Evolutionary conservation across 2,888 invertebrate genomes (phyloP).

Genomic region (Leptinotarsa rubiginosa): DNA sequence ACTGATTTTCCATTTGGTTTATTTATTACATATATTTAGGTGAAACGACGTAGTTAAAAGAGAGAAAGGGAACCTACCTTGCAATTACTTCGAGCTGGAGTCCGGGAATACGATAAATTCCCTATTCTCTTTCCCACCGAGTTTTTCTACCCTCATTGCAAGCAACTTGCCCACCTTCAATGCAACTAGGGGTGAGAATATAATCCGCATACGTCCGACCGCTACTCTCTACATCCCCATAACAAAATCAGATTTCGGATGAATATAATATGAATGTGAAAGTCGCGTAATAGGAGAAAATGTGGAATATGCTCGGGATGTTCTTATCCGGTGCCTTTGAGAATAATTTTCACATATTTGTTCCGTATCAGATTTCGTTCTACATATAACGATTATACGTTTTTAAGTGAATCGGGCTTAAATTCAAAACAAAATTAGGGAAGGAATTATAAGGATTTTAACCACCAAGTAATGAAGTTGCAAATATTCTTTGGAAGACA

Average conservation of each 20-base stretch:
- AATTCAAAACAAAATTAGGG: too few species aligned
- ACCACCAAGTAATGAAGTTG: too few species aligned
- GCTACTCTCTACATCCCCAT: constrained; percentile 21
- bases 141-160: constrained; percentile 41
- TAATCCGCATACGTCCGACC: constrained; percentile 37
- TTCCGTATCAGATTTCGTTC: not conserved
- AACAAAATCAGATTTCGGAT: constrained; percentile 29
- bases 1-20: constrained; percentile 38
- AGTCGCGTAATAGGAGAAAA: constrained; percentile 9
- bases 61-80: constrained; percentile 39
- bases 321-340: not conserved
- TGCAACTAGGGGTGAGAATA: constrained; percentile 38
- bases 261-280: constrained; percentile 17
- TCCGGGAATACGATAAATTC: constrained; percentile 41
- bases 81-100: constrained; percentile 38
- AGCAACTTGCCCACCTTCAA: constrained; percentile 41
- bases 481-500: too few species aligned
- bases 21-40: constrained; percentile 40
- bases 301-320: constrained; percentile 6
- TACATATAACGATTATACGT: not conserved
- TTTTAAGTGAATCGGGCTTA: too few species aligned
- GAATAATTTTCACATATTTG: not conserved
- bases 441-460: too few species aligned
- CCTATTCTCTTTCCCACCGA: constrained; percentile 37
- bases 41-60: constrained; percentile 36